Percentiles rank a stretch among this genome's conserved stretches.
phyloP scores from a whole-genome alignment of 1,140 invertebrate genomes.

The Danaus melanippus region DNA sequence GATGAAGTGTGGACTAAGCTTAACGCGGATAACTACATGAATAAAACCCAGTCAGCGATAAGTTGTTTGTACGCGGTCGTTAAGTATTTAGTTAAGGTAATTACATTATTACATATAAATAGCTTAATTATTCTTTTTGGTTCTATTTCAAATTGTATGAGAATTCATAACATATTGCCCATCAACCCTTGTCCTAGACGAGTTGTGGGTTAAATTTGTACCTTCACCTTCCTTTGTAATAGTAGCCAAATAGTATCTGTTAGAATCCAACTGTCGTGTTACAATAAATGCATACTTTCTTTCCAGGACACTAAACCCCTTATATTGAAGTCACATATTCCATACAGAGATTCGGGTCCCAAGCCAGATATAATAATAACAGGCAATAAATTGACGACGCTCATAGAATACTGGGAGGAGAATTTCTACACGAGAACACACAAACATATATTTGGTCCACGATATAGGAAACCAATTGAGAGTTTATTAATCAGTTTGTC shows the following conservation, averaged over 20 bases:
- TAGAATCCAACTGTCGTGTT: no score
- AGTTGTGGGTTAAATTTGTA: no score
- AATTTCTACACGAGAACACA: conserved; percentile 38
- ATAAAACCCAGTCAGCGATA: conserved; percentile 60
- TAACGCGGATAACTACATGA: conserved; percentile 56
- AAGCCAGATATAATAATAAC: conserved; percentile 54
- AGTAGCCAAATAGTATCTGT: no score
- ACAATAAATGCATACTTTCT: background rate
- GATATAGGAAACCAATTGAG: conserved; percentile 45
- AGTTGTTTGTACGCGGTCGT: conserved; percentile 64
- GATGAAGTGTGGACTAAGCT: conserved; percentile 57
- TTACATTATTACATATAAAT: background rate
- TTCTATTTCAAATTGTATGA: no score
- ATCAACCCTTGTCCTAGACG: no score
- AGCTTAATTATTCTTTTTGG: no score
- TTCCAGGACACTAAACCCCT: conserved; percentile 61
- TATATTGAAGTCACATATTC: conserved; percentile 43
- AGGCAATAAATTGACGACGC: conserved; percentile 56
- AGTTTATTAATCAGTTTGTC: conserved; percentile 49
- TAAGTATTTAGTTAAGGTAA: conserved; percentile 63
- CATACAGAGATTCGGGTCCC: conserved; percentile 34
- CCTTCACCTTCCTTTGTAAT: no score
- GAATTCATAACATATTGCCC: no score
- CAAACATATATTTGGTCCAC: conserved; percentile 30
- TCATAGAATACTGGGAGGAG: conserved; percentile 64